Evolutionary conservation across 2,797 vertebrate species (phyloP).

Genomic region (Phataginus tetradactyla): DNA sequence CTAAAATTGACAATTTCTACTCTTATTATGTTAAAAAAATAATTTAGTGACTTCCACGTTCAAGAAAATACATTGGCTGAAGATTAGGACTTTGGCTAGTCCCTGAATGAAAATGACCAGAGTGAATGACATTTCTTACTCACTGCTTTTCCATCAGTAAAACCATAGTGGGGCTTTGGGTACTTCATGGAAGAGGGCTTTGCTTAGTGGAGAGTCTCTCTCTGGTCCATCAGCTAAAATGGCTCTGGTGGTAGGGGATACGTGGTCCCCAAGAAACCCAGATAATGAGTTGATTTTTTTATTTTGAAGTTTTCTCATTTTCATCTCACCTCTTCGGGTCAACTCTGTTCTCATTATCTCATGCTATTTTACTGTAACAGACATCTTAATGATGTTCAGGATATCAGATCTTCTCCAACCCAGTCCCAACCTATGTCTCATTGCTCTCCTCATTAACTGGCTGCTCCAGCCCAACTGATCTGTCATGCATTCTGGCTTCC

Average conservation of each 20-base stretch:
- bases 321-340: neutral
- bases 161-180: neutral
- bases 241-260: neutral
- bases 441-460: neutral
- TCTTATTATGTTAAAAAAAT: conserved; percentile 71
- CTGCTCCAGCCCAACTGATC: neutral
- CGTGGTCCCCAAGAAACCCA: neutral
- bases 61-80: conserved; percentile 60
- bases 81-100: conserved; percentile 36
- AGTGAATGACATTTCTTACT: neutral
- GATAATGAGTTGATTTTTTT: neutral
- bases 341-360: neutral
- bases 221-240: neutral
- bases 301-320: neutral
- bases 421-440: neutral
- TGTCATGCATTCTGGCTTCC: neutral
- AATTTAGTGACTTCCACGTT: conserved; percentile 64
- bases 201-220: neutral
- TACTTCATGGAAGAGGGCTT: neutral
- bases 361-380: neutral
- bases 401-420: neutral
- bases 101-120: conserved; percentile 63
- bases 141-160: neutral
- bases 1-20: conserved; percentile 78
- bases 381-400: neutral